Conservation (phyloP, 2,113 vertebrate genomes). For the Cettia cetti region DNA sequence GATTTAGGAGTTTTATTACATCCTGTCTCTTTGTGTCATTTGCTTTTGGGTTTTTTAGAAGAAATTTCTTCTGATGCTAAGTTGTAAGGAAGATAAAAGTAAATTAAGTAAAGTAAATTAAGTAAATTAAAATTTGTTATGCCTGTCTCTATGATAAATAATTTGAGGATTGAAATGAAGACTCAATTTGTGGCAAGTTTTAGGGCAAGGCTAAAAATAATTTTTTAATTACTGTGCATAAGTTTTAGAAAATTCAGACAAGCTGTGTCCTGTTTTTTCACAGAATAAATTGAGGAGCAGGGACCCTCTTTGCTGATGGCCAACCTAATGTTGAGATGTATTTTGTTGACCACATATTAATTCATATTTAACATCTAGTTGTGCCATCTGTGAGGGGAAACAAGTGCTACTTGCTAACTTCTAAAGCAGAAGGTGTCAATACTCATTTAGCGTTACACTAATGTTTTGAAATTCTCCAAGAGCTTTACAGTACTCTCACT, state of each 20-base stretch:
- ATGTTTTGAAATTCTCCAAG: background rate
- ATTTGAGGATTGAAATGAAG: background rate
- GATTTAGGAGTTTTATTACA: background rate
- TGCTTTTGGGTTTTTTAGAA: background rate
- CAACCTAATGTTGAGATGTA: background rate
- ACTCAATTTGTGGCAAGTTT: background rate
- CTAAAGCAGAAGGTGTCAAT: background rate
- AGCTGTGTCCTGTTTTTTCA: background rate
- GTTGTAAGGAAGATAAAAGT: background rate
- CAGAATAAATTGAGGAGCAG: background rate
- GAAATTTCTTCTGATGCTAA: background rate
- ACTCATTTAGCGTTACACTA: background rate
- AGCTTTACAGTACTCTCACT: background rate
- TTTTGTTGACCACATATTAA: background rate
- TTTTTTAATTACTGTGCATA: background rate
- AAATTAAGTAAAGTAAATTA: too few species aligned
- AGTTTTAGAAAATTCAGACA: background rate
- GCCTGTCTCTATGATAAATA: background rate
- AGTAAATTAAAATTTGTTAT: background rate
- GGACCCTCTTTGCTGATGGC: background rate
- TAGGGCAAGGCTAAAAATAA: background rate
- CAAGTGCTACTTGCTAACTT: background rate
- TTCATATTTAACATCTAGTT: background rate
- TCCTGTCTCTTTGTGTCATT: background rate
- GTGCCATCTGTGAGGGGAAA: background rate